phyloP scores from a whole-genome alignment of 2,888 invertebrate genomes.

The Agrilus biguttatus region DNA sequence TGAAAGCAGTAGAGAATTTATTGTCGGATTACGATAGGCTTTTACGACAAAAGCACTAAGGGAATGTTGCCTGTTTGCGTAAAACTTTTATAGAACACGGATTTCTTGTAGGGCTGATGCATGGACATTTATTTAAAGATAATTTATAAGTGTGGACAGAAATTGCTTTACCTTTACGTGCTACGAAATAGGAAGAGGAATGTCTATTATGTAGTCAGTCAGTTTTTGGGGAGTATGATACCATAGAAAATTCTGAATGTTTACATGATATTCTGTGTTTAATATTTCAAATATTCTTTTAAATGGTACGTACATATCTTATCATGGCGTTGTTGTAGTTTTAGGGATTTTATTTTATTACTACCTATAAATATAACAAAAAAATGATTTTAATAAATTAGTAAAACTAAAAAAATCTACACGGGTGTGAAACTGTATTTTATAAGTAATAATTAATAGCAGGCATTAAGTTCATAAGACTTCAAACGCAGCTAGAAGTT shows the following conservation, averaged over 20 bases:
- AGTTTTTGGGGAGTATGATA: conserved; percentile 37
- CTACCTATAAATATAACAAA: no score
- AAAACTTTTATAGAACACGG: conserved; percentile 61
- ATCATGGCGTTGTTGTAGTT: no score
- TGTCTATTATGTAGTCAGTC: conserved; percentile 47
- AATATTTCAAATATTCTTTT: no score
- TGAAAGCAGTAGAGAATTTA: conserved; percentile 70
- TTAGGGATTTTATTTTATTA: no score
- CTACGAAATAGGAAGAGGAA: conserved; percentile 37
- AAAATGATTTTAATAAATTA: no score
- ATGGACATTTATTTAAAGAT: conserved; percentile 62
- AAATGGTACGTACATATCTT: no score
- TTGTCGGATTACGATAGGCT: conserved; percentile 74
- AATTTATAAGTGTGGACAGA: conserved; percentile 69
- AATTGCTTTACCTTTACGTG: conserved; percentile 53
- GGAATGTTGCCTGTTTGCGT: conserved; percentile 79
- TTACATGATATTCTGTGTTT: conserved; percentile 28
- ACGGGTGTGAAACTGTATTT: background rate
- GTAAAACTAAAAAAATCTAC: background rate
- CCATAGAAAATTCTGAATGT: conserved; percentile 25
- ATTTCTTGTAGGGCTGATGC: conserved; percentile 84
- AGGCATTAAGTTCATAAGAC: no score
- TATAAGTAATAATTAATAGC: no score
- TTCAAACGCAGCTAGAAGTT: no score
- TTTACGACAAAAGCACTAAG: conserved; percentile 66